phyloP scores from a whole-genome alignment of 2,888 invertebrate genomes.

The Chloromyia formosa region DNA sequence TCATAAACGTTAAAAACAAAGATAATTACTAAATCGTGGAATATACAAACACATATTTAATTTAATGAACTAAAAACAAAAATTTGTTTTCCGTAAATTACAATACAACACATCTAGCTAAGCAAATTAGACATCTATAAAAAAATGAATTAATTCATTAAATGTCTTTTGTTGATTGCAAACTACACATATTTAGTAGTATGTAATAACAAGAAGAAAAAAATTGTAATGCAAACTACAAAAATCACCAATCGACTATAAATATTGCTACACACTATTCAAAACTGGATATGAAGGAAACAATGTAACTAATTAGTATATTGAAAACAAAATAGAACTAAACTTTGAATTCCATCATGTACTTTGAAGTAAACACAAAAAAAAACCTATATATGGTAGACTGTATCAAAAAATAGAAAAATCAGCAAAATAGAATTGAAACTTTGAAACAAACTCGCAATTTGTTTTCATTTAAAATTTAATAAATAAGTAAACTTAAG shows the following conservation, averaged over 20 bases:
- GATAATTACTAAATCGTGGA: too few species aligned
- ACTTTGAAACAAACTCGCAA: constrained; percentile 20
- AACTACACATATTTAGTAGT: not conserved
- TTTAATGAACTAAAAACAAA: not conserved
- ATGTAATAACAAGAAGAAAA: not conserved
- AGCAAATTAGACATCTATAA: not conserved
- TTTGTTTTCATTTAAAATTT: not conserved
- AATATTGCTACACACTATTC: constrained; percentile 12
- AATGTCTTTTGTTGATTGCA: not conserved
- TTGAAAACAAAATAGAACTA: not conserved
- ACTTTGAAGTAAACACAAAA: constrained; percentile 14
- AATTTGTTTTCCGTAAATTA: too few species aligned
- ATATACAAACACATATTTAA: not conserved
- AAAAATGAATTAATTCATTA: not conserved
- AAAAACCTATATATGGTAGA: not conserved
- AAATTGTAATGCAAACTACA: not conserved
- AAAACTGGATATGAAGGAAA: constrained; percentile 12
- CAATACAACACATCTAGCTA: not conserved
- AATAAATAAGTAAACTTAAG: too few species aligned
- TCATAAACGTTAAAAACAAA: too few species aligned
- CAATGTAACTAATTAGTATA: constrained; percentile 19
- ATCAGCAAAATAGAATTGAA: constrained; percentile 35
- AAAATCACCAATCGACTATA: not conserved
- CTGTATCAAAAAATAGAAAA: constrained; percentile 27
- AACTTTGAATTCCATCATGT: constrained; percentile 27